Evolutionary conservation across 2,888 invertebrate genomes (phyloP), one percentile per base, ranked within the genome.

Genomic region (Caenorhabditis sp.): DNA sequence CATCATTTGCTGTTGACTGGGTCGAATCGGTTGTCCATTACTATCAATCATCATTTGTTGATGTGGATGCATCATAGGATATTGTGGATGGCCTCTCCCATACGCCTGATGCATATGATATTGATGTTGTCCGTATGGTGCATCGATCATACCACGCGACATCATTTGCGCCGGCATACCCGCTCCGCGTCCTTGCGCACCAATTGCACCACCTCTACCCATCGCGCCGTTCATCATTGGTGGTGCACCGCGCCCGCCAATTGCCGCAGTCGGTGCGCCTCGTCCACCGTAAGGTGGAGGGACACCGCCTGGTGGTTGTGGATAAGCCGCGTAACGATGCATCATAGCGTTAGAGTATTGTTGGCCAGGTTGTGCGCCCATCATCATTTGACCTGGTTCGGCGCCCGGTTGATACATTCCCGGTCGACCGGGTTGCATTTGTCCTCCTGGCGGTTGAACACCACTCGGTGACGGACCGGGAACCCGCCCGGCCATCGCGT

Each of bases 381-480:
- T 69, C 69, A 74, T 74, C 69, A 69, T 69, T 57, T 62, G 62
- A 1, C 37, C 21, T 2, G 23, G n/a, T 26, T 62, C 68, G 3
- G 43, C 43, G 10, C 62, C 68, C 6, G 68, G 62, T 23, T 62
- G 68, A 37, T 58, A 69, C 68, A 73, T 69, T 19, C 43, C 60
- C 8, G 54, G 73, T 49, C 68, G 73, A 0, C 74, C 69, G 3
- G 68, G 59, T 23, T 63, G 49, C 67, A 73, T 66, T 49, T 49
- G 68, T 2, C n/a, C 57, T 24, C 62, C 58, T 55, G 23, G 54
- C 63, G 57, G 68, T 36, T 60, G 68, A 26, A 71, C 75, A 17
- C 67, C 75, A 10, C 77, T 72, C 1, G 79, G 78, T 43, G 74
- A 69, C 0, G 78, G 76, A 21, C 79, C 79, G 0, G 76, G 71